Percentiles rank a stretch among this genome's conserved stretches.
These are phyloP conservation scores for Amia ocellicauda DNA, from an alignment of 2,113 vertebrate species.

Conservation along the genomic window DNA sequence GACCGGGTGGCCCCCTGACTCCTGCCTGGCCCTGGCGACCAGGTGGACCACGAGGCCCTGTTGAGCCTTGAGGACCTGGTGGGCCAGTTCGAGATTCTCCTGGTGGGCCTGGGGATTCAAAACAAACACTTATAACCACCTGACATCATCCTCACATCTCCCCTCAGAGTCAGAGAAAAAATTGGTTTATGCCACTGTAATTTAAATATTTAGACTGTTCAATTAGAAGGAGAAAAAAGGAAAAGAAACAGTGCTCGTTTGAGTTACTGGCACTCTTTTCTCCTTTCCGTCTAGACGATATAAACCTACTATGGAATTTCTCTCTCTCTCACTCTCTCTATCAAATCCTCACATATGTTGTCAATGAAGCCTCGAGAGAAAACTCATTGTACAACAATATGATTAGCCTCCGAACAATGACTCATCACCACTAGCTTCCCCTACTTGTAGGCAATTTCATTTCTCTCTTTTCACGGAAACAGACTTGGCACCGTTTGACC, in stretches of 20 bases:
- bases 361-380: conserved; percentile 66
- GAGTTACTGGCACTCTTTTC: conserved; percentile 29
- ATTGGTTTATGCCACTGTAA: conserved; percentile 45
- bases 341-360: conserved; percentile 67
- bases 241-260: conserved; percentile 6
- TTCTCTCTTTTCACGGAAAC: conserved; percentile 64
- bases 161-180: conserved; percentile 38
- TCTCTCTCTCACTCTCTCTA: conserved; percentile 14
- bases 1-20: conserved; percentile 81
- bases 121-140: conserved; percentile 17
- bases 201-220: conserved; percentile 58
- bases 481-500: conserved; percentile 50
- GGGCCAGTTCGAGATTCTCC: conserved; percentile 87
- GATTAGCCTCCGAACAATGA: conserved; percentile 46
- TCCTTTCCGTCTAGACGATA: conserved; percentile 68
- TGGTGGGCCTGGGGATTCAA: conserved; percentile 68
- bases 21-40: conserved; percentile 86
- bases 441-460: conserved; percentile 49
- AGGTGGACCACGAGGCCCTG: conserved; percentile 81
- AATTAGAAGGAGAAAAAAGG: conserved; percentile 54
- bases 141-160: conserved; percentile 51
- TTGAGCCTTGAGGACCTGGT: conserved; percentile 77
- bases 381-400: conserved; percentile 55
- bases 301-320: conserved; percentile 63
- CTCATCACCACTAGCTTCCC: conserved; percentile 60